Evolutionary conservation across 2,113 vertebrate genomes (phyloP), one percentile per base, ranked within the genome.

Genomic region (Carassius auratus): DNA sequence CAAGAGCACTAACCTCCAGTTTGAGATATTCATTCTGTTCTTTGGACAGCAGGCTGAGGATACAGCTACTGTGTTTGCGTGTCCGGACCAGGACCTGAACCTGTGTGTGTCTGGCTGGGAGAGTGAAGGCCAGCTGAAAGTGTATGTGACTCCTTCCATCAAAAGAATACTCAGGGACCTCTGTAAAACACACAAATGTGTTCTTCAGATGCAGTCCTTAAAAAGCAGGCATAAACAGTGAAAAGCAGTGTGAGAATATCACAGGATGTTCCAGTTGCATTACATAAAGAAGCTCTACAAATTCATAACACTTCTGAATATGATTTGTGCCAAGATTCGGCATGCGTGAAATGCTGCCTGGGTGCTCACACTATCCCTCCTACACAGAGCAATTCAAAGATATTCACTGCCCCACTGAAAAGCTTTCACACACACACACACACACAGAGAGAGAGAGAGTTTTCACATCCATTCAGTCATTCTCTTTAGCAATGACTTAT

Each of bases 31-130:
- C 96, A 0, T 91, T 95, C 90, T 93, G 94, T 83, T 90, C 94
- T 38, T 90, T 93, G 1, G 96, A 96, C 64, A 92, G 92, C 88
- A 97, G 64, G 86, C 91, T 95, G 5, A 92, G 45, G 91, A 97
- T 92, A 88, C 94, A 86, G 30, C 96, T 89, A 89, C 94, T 88
- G 81, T 95, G 94, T 91, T 96, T 95, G 21, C 96, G 95, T 1
- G 96, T 97, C 81, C 97, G 95, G 55, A 97, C 88, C 91, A 96
- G 90, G 12, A 95, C 94, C 87, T 96, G 94, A 13, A 96, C 89
- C 86, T 87, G 92, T 0, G 94, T 97, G 91, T 93, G 94, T 6
- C 96, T 94, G 33, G 95, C 86, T 0, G 95, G 92, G 59, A 95
- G 86, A 0, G 90, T 89, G 5, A 93, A 76, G 0, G 92, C 89